phyloP scores from a whole-genome alignment of 2,888 invertebrate species.

The Xylota segnis region DNA sequence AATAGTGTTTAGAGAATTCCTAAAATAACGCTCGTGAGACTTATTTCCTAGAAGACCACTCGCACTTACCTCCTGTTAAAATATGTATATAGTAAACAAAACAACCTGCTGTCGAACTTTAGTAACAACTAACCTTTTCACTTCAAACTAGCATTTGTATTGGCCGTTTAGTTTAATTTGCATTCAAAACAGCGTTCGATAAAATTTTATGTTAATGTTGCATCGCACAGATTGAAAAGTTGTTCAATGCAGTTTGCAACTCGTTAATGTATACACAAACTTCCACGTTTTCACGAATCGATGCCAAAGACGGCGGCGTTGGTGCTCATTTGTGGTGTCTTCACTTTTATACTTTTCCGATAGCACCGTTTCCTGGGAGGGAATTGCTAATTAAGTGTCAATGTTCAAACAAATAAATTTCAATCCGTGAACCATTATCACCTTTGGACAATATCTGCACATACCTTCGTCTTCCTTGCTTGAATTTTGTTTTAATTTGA shows the following conservation, averaged over 20 bases:
- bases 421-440: constrained; percentile 47
- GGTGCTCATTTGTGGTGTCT: constrained; percentile 7
- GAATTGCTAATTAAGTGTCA: constrained; percentile 51
- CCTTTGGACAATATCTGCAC: not conserved
- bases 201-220: constrained; percentile 41
- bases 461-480: not conserved
- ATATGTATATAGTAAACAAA: constrained; percentile 3
- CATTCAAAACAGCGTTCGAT: constrained; percentile 12
- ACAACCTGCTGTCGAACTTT: not conserved
- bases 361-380: constrained; percentile 18
- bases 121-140: constrained; percentile 3
- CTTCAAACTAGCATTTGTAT: not conserved
- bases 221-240: constrained; percentile 31
- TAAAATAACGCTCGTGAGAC: constrained; percentile 29
- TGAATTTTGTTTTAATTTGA: constrained; percentile 42
- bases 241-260: constrained; percentile 14
- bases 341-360: constrained; percentile 34
- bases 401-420: constrained; percentile 61
- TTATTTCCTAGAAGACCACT: not conserved
- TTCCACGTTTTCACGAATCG: constrained; percentile 25
- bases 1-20: constrained; percentile 17
- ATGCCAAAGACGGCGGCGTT: not conserved
- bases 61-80: not conserved
- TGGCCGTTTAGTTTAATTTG: not conserved
- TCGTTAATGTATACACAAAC: constrained; percentile 20